phyloP scores from a whole-genome alignment of 2,113 vertebrate species.

The Ancistrus triradiatus region DNA sequence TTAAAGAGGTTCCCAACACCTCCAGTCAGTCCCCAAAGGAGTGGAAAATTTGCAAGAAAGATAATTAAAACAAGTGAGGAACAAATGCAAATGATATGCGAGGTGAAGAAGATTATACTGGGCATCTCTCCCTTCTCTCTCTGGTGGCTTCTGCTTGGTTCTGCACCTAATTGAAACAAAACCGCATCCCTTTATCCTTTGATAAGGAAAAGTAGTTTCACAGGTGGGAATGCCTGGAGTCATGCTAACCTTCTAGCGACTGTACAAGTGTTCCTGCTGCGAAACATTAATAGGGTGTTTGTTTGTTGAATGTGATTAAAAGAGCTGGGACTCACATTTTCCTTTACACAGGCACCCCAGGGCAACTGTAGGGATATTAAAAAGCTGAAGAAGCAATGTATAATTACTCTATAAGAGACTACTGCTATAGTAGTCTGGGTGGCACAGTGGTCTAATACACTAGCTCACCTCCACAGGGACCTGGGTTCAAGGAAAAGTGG shows the following conservation, averaged over 20 bases:
- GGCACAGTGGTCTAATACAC: too few relatives aligned
- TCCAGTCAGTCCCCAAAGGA: constrained; percentile 8
- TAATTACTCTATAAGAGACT: too few relatives aligned
- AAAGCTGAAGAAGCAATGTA: too few relatives aligned
- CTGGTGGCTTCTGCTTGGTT: constrained; percentile 50
- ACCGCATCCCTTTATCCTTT: constrained; percentile 50
- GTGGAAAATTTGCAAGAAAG: constrained; percentile 5
- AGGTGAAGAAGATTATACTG: constrained; percentile 27
- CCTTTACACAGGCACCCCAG: too few relatives aligned
- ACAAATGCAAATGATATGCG: constrained; percentile 40
- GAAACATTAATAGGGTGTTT: constrained; percentile 45
- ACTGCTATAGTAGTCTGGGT: too few relatives aligned
- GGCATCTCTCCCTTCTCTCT: constrained; percentile 15
- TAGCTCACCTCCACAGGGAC: too few relatives aligned
- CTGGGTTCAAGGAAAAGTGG: too few relatives aligned
- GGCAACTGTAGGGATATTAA: too few relatives aligned
- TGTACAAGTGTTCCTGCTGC: constrained; percentile 4
- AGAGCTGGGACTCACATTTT: too few relatives aligned
- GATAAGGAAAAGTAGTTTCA: constrained; percentile 37
- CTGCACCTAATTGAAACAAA: constrained; percentile 67
- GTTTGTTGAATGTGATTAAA: too few relatives aligned
- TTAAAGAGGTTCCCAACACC: constrained; percentile 18
- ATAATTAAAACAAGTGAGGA: constrained; percentile 18
- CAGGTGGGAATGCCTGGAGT: constrained; percentile 19
- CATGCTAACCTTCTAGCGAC: constrained; percentile 8